These are phyloP conservation scores for Brachionus calyciflorus DNA, from an alignment of 1,140 invertebrate genomes.

Conservation along the genomic window DNA sequence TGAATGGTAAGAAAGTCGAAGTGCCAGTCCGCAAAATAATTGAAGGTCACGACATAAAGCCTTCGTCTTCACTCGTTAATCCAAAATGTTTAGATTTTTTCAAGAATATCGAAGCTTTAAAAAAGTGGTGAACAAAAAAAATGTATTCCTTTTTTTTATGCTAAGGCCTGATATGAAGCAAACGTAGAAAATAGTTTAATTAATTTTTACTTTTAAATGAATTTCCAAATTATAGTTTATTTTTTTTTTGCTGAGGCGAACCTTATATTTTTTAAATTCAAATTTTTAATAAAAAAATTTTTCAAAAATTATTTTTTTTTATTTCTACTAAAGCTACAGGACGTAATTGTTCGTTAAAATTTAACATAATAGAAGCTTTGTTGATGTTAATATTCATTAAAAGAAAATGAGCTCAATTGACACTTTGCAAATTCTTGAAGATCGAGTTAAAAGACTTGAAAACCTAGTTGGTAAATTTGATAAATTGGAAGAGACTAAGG, in stretches of 20 bases:
- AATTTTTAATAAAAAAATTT: neutral
- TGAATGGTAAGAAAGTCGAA: slow-evolving; percentile 67
- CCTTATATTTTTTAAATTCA: too few species aligned
- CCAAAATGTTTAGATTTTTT: slow-evolving; percentile 38
- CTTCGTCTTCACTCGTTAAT: slow-evolving; percentile 43
- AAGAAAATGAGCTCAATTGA: neutral
- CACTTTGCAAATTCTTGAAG: neutral
- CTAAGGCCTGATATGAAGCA: neutral
- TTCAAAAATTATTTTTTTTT: neutral
- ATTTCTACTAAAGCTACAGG: neutral
- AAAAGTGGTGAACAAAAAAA: slow-evolving; percentile 42
- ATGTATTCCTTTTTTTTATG: too few species aligned
- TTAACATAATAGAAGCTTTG: neutral
- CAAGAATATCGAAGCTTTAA: slow-evolving; percentile 11
- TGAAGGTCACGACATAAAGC: slow-evolving; percentile 54
- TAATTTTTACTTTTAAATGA: neutral
- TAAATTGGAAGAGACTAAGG: neutral
- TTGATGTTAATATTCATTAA: neutral
- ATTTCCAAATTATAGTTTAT: slow-evolving; percentile 5
- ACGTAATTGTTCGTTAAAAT: neutral
- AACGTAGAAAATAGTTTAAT: neutral
- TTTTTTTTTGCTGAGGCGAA: neutral
- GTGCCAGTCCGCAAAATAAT: slow-evolving; percentile 65
- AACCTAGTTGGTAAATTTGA: slow-evolving; percentile 23
- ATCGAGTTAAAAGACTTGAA: slow-evolving; percentile 12